Evolutionary conservation across 2,113 vertebrate genomes (phyloP).

Genomic region (Megaceryle torquata): DNA sequence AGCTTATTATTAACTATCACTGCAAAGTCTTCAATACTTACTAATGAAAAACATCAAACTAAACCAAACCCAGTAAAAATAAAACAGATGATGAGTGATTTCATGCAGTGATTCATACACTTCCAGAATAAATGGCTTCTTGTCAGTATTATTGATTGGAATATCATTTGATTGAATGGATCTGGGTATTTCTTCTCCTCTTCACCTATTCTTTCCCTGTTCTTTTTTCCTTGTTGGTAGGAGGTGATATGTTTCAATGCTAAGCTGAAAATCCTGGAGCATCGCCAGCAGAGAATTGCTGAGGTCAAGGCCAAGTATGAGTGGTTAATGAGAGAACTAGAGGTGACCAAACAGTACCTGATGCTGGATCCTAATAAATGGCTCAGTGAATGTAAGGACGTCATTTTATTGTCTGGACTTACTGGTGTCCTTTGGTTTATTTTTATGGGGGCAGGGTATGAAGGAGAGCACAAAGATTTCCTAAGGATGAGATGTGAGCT

Average conservation of each 20-base stretch:
- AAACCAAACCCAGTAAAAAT: constrained; percentile 27
- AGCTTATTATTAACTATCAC: constrained; percentile 28
- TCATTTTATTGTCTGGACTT: neutral
- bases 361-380: constrained; percentile 97
- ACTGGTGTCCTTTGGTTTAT: neutral
- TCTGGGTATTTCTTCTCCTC: neutral
- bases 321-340: constrained; percentile 94
- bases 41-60: constrained; percentile 23
- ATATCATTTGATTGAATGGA: neutral
- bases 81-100: constrained; percentile 17
- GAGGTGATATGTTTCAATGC: constrained; percentile 85
- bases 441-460: neutral
- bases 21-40: constrained; percentile 5
- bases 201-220: neutral
- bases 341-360: constrained; percentile 92
- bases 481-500: neutral
- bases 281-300: constrained; percentile 93
- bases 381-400: constrained; percentile 91
- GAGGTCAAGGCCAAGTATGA: constrained; percentile 94
- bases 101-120: neutral
- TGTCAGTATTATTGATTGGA: neutral
- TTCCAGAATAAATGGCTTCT: neutral
- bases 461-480: neutral
- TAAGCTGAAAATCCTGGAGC: constrained; percentile 89
- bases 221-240: constrained; percentile 61